Percentiles rank a stretch among this genome's conserved stretches.
Conservation (phyloP, 2,888 invertebrate genomes). For the Phyllotreta cruciferae region DNA sequence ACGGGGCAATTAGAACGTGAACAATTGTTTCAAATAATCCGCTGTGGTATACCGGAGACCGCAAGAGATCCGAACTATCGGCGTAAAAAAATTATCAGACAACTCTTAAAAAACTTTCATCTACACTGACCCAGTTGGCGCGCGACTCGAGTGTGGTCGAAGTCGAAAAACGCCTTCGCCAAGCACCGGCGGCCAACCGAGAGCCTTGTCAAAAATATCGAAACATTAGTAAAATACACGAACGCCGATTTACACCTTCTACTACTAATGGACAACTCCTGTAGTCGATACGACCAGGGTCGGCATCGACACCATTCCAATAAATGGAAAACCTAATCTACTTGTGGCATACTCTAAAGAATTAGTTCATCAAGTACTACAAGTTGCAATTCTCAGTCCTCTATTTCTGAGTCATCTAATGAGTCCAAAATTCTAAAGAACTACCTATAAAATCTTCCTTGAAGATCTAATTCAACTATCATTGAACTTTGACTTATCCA, state of each 20-base stretch:
- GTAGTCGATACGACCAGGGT: conserved; percentile 38
- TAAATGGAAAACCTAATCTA: neutral
- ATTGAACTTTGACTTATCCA: too few relatives aligned
- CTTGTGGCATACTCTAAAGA: too few relatives aligned
- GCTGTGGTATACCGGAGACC: conserved; percentile 41
- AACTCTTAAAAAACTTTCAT: conserved; percentile 45
- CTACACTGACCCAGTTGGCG: conserved; percentile 47
- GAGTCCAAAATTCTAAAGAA: neutral
- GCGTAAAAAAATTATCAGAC: conserved; percentile 16
- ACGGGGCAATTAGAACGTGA: conserved; percentile 51
- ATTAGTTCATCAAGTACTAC: too few relatives aligned
- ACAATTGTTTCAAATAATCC: conserved; percentile 32
- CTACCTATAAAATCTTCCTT: too few relatives aligned
- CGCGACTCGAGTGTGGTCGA: conserved; percentile 9
- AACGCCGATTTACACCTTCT: conserved; percentile 40
- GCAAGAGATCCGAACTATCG: conserved; percentile 41
- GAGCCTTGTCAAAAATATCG: conserved; percentile 47
- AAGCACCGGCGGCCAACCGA: conserved; percentile 28
- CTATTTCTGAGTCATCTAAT: neutral
- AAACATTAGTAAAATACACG: conserved; percentile 45
- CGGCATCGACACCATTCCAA: conserved; percentile 26
- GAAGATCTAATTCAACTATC: too few relatives aligned
- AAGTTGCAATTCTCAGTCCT: too few relatives aligned
- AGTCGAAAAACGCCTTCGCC: conserved; percentile 34
- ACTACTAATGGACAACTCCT: conserved; percentile 49